Evolutionary conservation across 1,140 invertebrate genomes (phyloP).

Genomic region (Lysiphlebus fabarum): DNA sequence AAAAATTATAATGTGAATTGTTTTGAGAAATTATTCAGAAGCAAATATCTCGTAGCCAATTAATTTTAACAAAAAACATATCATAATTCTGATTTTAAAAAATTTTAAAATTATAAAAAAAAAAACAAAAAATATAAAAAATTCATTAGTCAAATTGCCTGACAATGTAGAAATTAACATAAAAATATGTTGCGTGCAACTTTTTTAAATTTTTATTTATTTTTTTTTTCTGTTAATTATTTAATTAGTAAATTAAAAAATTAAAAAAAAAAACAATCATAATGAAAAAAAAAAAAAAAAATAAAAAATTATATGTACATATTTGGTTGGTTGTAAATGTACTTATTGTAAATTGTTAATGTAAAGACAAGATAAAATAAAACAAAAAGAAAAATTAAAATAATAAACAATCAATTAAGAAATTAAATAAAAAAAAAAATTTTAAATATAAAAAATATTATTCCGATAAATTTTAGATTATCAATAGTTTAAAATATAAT

Average conservation of each 20-base stretch:
- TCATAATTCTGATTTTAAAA: slow-evolving; percentile 34
- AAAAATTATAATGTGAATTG: slow-evolving; percentile 1
- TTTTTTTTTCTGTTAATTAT: not conserved
- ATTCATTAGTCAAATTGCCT: slow-evolving; percentile 53
- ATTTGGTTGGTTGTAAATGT: slow-evolving; percentile 35
- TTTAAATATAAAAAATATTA: too few relatives aligned
- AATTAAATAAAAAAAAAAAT: too few relatives aligned
- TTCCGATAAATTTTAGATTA: too few relatives aligned
- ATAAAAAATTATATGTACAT: slow-evolving; percentile 27
- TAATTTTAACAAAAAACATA: slow-evolving; percentile 52
- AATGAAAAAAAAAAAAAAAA: not conserved
- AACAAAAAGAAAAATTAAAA: slow-evolving; percentile 14
- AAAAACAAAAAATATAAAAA: slow-evolving; percentile 24
- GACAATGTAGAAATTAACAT: slow-evolving; percentile 53
- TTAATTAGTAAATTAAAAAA: not conserved
- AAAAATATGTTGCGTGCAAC: slow-evolving; percentile 48
- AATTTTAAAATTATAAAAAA: not conserved
- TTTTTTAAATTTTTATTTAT: slow-evolving; percentile 28
- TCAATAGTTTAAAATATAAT: too few relatives aligned
- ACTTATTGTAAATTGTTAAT: slow-evolving; percentile 43
- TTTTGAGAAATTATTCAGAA: slow-evolving; percentile 35
- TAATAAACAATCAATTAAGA: not conserved
- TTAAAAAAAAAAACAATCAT: slow-evolving; percentile 1
- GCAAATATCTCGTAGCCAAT: slow-evolving; percentile 34
- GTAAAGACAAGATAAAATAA: slow-evolving; percentile 27